Evolutionary conservation across 2,797 vertebrate genomes (phyloP).

Genomic region (Rhinoraja longicauda): DNA sequence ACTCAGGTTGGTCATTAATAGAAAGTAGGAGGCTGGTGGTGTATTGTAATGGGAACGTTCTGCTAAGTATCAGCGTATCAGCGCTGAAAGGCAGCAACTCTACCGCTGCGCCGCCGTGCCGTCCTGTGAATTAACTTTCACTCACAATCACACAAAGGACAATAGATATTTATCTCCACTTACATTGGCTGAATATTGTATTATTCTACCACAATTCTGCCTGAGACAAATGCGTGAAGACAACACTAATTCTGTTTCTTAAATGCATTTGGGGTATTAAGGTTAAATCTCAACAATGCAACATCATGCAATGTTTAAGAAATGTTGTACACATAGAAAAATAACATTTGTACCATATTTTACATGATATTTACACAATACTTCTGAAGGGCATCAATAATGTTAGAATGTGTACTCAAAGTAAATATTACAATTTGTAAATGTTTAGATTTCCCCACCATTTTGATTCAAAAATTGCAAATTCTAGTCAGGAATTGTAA

Average conservation of each 20-base stretch:
- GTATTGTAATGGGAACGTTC: neutral
- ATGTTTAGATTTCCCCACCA: neutral
- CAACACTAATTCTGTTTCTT: neutral
- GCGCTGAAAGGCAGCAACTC: no score
- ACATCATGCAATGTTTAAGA: neutral
- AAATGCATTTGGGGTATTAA: neutral
- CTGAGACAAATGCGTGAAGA: neutral
- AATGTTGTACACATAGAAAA: neutral
- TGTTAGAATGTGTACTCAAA: neutral
- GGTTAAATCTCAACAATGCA: neutral
- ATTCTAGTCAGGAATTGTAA: neutral
- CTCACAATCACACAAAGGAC: no score
- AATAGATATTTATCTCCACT: neutral
- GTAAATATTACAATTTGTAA: neutral
- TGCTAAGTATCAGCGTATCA: neutral
- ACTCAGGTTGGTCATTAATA: neutral
- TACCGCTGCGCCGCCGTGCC: no score
- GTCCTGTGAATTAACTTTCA: neutral
- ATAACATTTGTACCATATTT: neutral
- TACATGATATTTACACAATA: neutral
- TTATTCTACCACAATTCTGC: conserved; percentile 5
- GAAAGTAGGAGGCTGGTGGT: neutral
- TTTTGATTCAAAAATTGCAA: neutral
- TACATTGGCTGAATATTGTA: neutral
- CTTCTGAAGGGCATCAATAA: neutral